Conservation (phyloP, 2,113 vertebrate genomes). For the Caranx ignobilis region DNA sequence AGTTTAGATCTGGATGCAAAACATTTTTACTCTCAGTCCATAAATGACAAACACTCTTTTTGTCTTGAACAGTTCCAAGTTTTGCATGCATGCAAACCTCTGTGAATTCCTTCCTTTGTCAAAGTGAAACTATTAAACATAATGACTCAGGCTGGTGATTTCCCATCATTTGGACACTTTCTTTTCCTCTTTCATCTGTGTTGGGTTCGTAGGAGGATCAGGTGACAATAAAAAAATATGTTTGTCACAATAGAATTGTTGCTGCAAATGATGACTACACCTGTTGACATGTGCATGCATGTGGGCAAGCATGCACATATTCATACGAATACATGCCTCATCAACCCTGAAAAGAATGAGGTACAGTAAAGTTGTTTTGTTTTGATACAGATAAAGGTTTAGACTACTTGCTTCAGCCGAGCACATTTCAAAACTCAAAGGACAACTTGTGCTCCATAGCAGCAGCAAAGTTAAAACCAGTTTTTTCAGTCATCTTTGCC, state of each 20-base stretch:
- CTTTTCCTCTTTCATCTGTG: constrained; percentile 9
- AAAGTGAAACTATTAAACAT: neutral
- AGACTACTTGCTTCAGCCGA: constrained; percentile 12
- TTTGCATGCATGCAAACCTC: constrained; percentile 37
- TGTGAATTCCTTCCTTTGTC: neutral
- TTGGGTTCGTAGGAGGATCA: constrained; percentile 50
- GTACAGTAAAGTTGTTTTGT: constrained; percentile 48
- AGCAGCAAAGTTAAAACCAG: constrained; percentile 57
- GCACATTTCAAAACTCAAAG: constrained; percentile 56
- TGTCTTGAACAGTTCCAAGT: neutral
- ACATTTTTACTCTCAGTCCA: constrained; percentile 38
- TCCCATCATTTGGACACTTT: neutral
- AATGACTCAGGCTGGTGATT: neutral
- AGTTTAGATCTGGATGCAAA: constrained; percentile 34
- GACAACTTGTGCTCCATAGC: constrained; percentile 11
- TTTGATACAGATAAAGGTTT: constrained; percentile 43
- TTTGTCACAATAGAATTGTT: constrained; percentile 30
- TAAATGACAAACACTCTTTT: constrained; percentile 33
- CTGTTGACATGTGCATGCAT: constrained; percentile 38
- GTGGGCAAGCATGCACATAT: constrained; percentile 5
- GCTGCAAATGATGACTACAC: constrained; percentile 24
- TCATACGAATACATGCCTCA: constrained; percentile 34
- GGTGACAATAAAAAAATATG: constrained; percentile 25
- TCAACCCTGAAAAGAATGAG: constrained; percentile 35
- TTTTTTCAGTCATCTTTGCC: constrained; percentile 77